Conservation (phyloP, 2,797 vertebrate species). For the Bufotes viridis region DNA sequence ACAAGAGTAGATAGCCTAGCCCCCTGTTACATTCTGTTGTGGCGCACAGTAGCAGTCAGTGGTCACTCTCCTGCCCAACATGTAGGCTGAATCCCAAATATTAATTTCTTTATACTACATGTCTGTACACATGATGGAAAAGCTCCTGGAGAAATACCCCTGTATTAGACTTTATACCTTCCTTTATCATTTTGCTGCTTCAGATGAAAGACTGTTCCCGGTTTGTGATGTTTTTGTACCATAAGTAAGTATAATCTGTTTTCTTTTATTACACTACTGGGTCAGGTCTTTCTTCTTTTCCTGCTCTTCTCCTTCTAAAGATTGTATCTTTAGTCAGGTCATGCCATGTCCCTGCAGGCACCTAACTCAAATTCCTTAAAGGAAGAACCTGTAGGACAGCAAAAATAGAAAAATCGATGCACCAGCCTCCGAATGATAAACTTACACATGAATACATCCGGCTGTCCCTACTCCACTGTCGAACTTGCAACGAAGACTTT, state of each 20-base stretch:
- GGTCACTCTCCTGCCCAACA: too few relatives aligned
- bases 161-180: background rate
- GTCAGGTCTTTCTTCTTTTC: background rate
- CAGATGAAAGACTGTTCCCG: background rate
- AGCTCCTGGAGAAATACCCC: background rate
- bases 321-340: background rate
- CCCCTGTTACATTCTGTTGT: too few relatives aligned
- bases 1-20: too few relatives aligned
- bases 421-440: background rate
- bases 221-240: background rate
- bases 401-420: slow-evolving; percentile 19
- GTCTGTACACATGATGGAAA: too few relatives aligned
- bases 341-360: slow-evolving; percentile 1
- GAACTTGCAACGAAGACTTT: background rate
- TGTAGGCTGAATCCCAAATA: too few relatives aligned
- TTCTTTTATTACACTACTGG: background rate
- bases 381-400: slow-evolving; percentile 4
- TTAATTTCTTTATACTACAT: too few relatives aligned
- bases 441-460: background rate
- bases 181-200: background rate
- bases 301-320: background rate
- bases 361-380: background rate
- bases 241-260: background rate
- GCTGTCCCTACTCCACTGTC: background rate
- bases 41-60: too few relatives aligned